Evolutionary conservation across 2,888 invertebrate species (phyloP), one percentile per base, ranked within the genome.

Genomic region (Tetrapedia diversipes): DNA sequence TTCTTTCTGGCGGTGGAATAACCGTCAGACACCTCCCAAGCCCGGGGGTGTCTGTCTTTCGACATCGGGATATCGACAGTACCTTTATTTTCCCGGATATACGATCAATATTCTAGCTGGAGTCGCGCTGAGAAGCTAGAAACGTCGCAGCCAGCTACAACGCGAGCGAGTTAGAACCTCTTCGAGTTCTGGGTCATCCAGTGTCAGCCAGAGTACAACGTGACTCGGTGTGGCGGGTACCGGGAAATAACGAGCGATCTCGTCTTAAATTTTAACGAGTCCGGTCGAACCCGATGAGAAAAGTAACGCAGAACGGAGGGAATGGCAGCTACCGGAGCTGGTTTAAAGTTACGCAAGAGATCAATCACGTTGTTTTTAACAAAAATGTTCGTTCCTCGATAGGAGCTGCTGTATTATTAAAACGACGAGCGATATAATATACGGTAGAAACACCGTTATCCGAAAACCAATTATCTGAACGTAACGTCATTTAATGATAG

Each of bases 21-120:
- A 34, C 22, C 37, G 19, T 16, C 10, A 34, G 14, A 37, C 37
- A 39, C 14, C 22, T 57, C 29, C 49, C n/a, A n/a, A n/a, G n/a
- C n/a, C n/a, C n/a, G n/a, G 14, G 19, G 10, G 37, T 24, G 37
- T 16, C 27, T 24, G 60, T 61, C 41, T 37, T 27, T 47, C 11
- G 27, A 47, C 14, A 24, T 19, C 57, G 59, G 45, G 34, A 24
- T 65, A 65, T 71, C 47, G 71, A 65, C 65, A 47, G 71, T 27
- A 41, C 19, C 16, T 16, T 19, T 14, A 19, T 34, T 39, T 29
- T 41, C 11, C 19, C 16, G 16, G 29, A 29, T n/a, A n/a, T 16
- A n/a, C 56, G 45, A 54, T 60, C 71, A 22, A 65, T 71, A 75
- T 60, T 54, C 27, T 22, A 59, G 43, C 19, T 47, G 19, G 16